Base-by-base conservation (phyloP, 2,888 invertebrate genomes). In the Epinotia bilunana region DNA sequence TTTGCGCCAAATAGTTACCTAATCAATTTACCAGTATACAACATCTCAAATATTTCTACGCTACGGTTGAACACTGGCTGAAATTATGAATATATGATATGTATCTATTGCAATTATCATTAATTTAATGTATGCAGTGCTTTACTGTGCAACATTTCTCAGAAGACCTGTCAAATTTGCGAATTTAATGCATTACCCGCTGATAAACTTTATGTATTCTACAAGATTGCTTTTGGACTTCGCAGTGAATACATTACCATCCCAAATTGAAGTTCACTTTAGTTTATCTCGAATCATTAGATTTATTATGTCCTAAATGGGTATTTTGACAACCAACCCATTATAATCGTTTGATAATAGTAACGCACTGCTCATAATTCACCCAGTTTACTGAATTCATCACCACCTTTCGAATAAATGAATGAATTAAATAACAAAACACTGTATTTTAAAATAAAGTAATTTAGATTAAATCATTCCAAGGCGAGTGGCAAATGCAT, bases 381-480 rank as follows among this genome's bases (percentile, higher is more conserved):
- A 58, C 67, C 55, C 6, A 55, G 55, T 55, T 39, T 39, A 60
- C 23, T 69, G 28, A 69, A 69, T 69, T 60, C 69, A 69, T 69
- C 46, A 55, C 20, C 39, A 6, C 13, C 6, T 12, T 11, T 58
- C 58, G 58, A 64, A 71, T 60, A 65, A 65, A 67, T 75, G 6
- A 62, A 61, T 70, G 61, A 61, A 70, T 61, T 58, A 33, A 62
- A 53, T 16, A 71, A 53, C 53, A 71, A 53, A 71, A 69, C 46
- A 60, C 46, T 62, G 62, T 61, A 53, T 62, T 28, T 61, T 71
- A 53, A 71, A 71, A 74, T 75, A 57, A 33, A 71, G 61, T 72
- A 67, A 75, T 72, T 75, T 75, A 72, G 67, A 75, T 75, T 71
- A 39, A 75, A 75, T 75, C 71, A 55, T 65, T 55, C 33, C 57